phyloP scores from a whole-genome alignment of 2,888 invertebrate species.

The Eristalis tenax region DNA sequence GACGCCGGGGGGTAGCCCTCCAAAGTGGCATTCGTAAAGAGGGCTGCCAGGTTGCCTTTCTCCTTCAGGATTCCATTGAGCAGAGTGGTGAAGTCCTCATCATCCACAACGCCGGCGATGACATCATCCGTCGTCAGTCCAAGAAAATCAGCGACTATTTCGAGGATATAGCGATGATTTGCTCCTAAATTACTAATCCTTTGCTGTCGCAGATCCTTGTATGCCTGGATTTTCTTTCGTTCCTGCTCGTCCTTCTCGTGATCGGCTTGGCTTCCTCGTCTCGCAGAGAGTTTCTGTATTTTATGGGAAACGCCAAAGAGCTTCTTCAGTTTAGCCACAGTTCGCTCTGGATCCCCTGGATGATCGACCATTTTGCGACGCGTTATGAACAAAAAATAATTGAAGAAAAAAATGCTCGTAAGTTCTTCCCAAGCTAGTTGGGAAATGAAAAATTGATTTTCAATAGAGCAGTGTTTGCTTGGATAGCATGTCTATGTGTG shows the following conservation, averaged over 20 bases:
- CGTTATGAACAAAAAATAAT: conserved; percentile 12
- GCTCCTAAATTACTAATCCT: conserved; percentile 76
- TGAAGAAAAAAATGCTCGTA: neutral
- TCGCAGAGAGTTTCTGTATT: conserved; percentile 76
- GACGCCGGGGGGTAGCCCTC: conserved; percentile 84
- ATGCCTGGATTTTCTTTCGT: conserved; percentile 73
- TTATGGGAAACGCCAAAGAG: conserved; percentile 77
- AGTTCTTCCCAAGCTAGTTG: neutral
- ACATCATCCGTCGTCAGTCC: conserved; percentile 86
- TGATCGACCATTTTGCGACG: neutral
- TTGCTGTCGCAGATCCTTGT: conserved; percentile 76
- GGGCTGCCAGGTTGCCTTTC: conserved; percentile 84
- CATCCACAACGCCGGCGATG: conserved; percentile 88
- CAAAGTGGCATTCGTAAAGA: conserved; percentile 86
- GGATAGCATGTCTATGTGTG: no score
- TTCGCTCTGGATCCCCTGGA: conserved; percentile 76
- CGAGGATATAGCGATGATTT: conserved; percentile 86
- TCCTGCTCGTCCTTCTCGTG: conserved; percentile 76
- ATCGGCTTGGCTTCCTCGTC: conserved; percentile 75
- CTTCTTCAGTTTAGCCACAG: conserved; percentile 75
- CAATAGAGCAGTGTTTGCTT: no score
- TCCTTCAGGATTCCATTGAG: conserved; percentile 85
- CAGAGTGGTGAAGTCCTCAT: conserved; percentile 84
- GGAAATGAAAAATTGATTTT: no score
- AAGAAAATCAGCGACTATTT: conserved; percentile 86